phyloP scores from a whole-genome alignment of 2,113 vertebrate species.

The Osmerus mordax region DNA sequence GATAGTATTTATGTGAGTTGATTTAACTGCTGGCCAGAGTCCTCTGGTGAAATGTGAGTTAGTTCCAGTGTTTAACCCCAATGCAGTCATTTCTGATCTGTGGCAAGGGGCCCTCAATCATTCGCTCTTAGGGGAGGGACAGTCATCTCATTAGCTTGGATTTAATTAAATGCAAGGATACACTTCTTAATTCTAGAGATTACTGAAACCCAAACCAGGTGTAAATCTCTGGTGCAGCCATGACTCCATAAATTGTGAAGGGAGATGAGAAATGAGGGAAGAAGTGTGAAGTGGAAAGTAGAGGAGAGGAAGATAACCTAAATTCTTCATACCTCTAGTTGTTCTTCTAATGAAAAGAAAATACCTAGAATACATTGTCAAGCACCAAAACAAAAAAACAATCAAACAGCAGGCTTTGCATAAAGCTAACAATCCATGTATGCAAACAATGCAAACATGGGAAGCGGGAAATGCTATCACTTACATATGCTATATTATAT shows the following conservation, averaged over 20 bases:
- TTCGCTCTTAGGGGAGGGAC: slow-evolving; percentile 96
- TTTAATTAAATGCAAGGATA: slow-evolving; percentile 99
- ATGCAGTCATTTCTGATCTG: slow-evolving; percentile 98
- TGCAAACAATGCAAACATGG: too few relatives aligned
- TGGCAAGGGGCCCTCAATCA: slow-evolving; percentile 94
- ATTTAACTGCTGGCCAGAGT: slow-evolving; percentile 97
- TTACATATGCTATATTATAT: too few relatives aligned
- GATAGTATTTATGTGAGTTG: slow-evolving; percentile 96
- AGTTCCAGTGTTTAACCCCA: slow-evolving; percentile 99
- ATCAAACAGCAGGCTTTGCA: too few relatives aligned
- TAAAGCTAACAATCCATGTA: too few relatives aligned
- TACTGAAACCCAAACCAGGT: slow-evolving; percentile 93
- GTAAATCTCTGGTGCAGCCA: slow-evolving; percentile 85
- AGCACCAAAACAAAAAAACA: too few relatives aligned
- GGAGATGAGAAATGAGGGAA: background rate
- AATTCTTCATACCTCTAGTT: too few relatives aligned
- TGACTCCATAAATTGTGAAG: slow-evolving; percentile 60
- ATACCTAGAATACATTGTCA: background rate
- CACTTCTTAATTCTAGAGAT: slow-evolving; percentile 97
- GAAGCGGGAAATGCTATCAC: too few relatives aligned
- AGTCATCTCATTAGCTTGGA: slow-evolving; percentile 98
- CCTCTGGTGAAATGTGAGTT: slow-evolving; percentile 99
- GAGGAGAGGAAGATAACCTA: slow-evolving; percentile 1
- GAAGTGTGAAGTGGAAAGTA: slow-evolving; percentile 9
- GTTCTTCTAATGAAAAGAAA: background rate